Base-by-base conservation (phyloP, 1,140 invertebrate species). In the Brevipalpus yothersi region DNA sequence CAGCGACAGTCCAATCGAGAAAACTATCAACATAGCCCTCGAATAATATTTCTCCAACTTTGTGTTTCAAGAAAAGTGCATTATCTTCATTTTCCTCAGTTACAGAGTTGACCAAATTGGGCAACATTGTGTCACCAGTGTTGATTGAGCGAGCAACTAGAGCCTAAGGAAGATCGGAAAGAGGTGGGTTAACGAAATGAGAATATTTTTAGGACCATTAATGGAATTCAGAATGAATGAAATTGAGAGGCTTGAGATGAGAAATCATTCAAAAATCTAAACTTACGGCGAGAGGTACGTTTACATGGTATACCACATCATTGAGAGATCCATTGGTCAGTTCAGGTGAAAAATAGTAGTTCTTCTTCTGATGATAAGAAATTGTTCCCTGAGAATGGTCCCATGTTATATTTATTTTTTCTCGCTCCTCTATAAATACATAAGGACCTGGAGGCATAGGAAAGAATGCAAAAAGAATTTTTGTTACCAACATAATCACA, bases 291-390 rank as follows among this genome's bases (percentile, higher is more conserved):
- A 72, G 63, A 2, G 71, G 70, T 39, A 73, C 61, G 64, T 73
- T 75, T 15, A 72, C 56, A 39, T 70, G 71, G 17, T 66, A 66
- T 53, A 75, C 68, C n/a, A 58, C 65, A 55, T 73, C 72, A 60
- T 69, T 65, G 21, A 72, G 65, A 13, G 60, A 60, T 40, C 70
- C 68, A 49, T 58, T 59, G 15, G 61, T 66, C 43, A 43, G 15
- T 39, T 66, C 60, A 8, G 55, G 58, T 60, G 54, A 68, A 68
- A 58, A 68, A 43, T 61, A 47, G 61, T 64, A 68, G 15, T 45
- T 51, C 56, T 65, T 66, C 11, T 66, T 68, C 66, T 65, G 65
- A 19, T 63, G 58, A 61, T 73, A 75, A 1, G 63, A 64, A 19
- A 75, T 65, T 4, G 70, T 72, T 31, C 64, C 67, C 56, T 55